Conservation (phyloP, 1,140 invertebrate species). For the Diprion similis region DNA sequence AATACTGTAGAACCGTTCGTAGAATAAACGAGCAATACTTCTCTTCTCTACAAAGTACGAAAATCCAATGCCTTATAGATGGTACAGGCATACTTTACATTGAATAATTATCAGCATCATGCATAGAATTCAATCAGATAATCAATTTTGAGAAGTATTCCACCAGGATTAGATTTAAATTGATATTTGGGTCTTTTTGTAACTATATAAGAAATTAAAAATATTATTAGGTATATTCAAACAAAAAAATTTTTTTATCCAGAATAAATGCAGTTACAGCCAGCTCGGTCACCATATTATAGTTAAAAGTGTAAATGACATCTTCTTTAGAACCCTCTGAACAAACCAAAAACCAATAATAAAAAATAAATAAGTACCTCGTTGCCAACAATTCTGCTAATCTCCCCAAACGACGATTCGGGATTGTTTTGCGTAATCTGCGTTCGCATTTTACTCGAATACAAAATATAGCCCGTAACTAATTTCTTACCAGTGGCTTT, state of each 20-base stretch:
- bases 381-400: slow-evolving; percentile 95
- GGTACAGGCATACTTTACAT: no score
- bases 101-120: no score
- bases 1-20: no score
- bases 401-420: slow-evolving; percentile 95
- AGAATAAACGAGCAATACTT: no score
- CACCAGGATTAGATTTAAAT: background rate
- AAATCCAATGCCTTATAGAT: no score
- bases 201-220: background rate
- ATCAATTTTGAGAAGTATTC: background rate
- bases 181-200: background rate
- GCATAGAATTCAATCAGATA: no score
- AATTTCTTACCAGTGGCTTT: slow-evolving; percentile 85
- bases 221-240: background rate
- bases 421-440: slow-evolving; percentile 90
- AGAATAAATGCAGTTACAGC: background rate
- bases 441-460: slow-evolving; percentile 95
- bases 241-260: background rate
- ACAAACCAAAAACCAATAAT: slow-evolving; percentile 24
- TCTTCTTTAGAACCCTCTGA: slow-evolving; percentile 8
- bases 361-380: slow-evolving; percentile 70
- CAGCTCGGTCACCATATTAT: background rate
- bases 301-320: background rate
- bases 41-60: no score
- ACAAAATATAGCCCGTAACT: slow-evolving; percentile 97